These are phyloP conservation scores for Bradysia coprophila DNA, from an alignment of 1,140 invertebrate species.

Conservation along the genomic window DNA sequence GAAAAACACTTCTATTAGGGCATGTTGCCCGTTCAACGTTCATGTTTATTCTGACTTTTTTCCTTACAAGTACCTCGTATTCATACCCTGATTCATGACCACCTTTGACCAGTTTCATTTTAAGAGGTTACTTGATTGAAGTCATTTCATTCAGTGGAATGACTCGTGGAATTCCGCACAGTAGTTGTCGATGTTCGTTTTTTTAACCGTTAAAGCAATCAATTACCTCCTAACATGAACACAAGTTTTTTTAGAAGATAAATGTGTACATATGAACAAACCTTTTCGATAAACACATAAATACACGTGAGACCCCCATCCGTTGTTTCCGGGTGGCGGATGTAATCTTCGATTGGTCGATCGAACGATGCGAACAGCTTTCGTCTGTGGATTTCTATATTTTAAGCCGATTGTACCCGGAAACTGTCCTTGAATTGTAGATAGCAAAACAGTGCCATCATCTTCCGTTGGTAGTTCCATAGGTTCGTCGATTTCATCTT, in stretches of 20 bases:
- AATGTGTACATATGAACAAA: constrained; percentile 26
- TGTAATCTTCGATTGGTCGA: constrained; percentile 74
- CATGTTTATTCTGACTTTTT: too few relatives aligned
- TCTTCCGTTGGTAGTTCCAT: constrained; percentile 86
- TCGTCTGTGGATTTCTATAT: constrained; percentile 75
- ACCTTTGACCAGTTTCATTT: too few relatives aligned
- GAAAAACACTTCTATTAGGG: too few relatives aligned
- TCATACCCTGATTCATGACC: too few relatives aligned
- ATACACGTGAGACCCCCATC: constrained; percentile 79
- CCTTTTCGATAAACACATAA: constrained; percentile 96
- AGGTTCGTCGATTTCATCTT: constrained; percentile 82
- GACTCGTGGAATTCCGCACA: too few relatives aligned
- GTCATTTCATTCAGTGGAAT: too few relatives aligned
- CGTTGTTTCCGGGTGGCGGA: constrained; percentile 54
- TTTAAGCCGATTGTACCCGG: constrained; percentile 83
- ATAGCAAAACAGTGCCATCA: constrained; percentile 72
- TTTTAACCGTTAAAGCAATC: too few relatives aligned
- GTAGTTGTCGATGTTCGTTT: too few relatives aligned
- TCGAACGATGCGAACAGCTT: constrained; percentile 70
- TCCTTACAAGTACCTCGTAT: too few relatives aligned
- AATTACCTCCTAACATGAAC: too few relatives aligned
- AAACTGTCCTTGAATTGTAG: constrained; percentile 79
- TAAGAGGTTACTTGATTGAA: too few relatives aligned
- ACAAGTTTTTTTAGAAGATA: neutral
- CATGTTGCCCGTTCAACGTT: too few relatives aligned